phyloP scores from a whole-genome alignment of 2,888 invertebrate genomes.

The Lacanobia oleracea region DNA sequence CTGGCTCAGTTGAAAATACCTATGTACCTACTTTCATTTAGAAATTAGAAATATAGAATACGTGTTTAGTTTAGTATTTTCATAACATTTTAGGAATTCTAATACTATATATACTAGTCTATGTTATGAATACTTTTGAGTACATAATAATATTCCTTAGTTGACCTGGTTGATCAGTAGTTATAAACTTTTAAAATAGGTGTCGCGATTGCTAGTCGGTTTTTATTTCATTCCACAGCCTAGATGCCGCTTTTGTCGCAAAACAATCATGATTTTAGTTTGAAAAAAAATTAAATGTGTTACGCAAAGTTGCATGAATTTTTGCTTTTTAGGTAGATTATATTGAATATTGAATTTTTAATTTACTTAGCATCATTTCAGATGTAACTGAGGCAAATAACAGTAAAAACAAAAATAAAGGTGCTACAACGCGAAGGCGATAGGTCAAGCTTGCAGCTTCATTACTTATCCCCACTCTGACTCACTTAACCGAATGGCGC shows the following conservation, averaged over 20 bases:
- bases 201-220: conserved; percentile 24
- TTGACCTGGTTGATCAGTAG: neutral
- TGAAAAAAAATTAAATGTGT: neutral
- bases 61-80: no score
- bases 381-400: conserved; percentile 21
- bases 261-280: neutral
- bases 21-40: neutral
- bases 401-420: conserved; percentile 54
- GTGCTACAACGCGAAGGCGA: conserved; percentile 67
- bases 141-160: no score
- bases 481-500: conserved; percentile 82
- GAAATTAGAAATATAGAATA: neutral
- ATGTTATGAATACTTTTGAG: no score
- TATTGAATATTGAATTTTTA: neutral
- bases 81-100: no score
- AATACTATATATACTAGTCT: no score
- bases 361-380: neutral
- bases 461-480: conserved; percentile 84
- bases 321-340: neutral
- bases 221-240: conserved; percentile 29
- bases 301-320: neutral
- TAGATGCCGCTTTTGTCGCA: conserved; percentile 42
- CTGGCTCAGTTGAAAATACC: no score
- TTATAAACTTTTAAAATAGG: conserved; percentile 31
- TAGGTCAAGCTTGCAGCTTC: conserved; percentile 82